Evolutionary conservation across 2,797 vertebrate genomes (phyloP), one percentile per base, ranked within the genome.

Genomic region (Cyclopterus lumpus): DNA sequence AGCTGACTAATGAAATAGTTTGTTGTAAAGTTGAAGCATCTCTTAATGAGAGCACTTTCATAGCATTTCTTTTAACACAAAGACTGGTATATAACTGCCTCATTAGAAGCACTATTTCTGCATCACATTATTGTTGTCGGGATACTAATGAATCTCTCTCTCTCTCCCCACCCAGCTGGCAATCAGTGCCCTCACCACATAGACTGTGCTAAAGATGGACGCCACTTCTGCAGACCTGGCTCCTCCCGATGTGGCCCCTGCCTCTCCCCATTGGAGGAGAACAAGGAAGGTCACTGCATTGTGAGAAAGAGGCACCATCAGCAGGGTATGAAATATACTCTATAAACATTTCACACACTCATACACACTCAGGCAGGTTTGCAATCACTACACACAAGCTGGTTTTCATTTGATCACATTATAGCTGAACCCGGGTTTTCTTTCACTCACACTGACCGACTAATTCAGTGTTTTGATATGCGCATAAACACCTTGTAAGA

Each of bases 191-290:
- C 96, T 0, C 67, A 67, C 32, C 93, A 77, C 71, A 75, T 96
- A 79, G 95, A 95, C 84, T 98, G 97, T 84, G 90, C 92, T 67
- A 91, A 90, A 77, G 89, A 88, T 89, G 78, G 94, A 58, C 91
- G 96, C 1, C 81, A 93, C 5, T 83, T 93, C 69, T 98, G 96
- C 88, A 82, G 24, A 0, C 79, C 81, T 0, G 96, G 95, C 0
- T 94, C 93, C 0, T 90, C 90, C 0, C 34, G 75, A 76, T 98
- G 97, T 0, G 97, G 97, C 20, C 93, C 95, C 61, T 99, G 97
- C 82, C 86, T 95, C 42, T 8, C 63, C 1, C 40, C 87, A 5
- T 92, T 96, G 72, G 88, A 79, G 55, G 97, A 99, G 78, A 92
- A 96, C 0, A 20, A 73, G 2, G 83, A 16, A 0, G 95, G 96